phyloP scores from a whole-genome alignment of 2,113 vertebrate species.

The Hypanus sabinus region DNA sequence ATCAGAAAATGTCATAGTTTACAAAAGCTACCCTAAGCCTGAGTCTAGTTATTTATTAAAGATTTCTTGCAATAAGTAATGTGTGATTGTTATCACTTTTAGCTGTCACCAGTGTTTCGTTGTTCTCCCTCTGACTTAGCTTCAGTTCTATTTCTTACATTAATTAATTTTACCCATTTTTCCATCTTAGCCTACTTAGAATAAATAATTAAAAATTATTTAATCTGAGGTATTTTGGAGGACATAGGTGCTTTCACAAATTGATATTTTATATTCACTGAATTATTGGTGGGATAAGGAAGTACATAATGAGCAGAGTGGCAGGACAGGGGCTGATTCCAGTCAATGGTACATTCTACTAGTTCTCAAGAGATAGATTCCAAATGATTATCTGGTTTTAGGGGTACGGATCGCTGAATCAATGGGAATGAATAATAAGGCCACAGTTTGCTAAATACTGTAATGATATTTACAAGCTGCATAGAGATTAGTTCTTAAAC shows the following conservation, averaged over 20 bases:
- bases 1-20: too few relatives aligned
- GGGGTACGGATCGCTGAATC: not conserved
- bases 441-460: not conserved
- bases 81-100: too few relatives aligned
- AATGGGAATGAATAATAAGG: not conserved
- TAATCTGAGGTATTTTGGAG: not conserved
- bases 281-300: not conserved
- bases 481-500: not conserved
- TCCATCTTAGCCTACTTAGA: too few relatives aligned
- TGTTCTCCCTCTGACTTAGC: not conserved
- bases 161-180: not conserved
- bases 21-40: too few relatives aligned
- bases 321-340: not conserved
- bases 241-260: too few relatives aligned
- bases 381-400: not conserved
- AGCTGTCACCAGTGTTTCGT: not conserved
- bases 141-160: not conserved
- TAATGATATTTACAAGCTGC: not conserved
- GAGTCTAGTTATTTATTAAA: too few relatives aligned
- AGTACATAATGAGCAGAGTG: not conserved
- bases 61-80: not conserved
- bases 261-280: not conserved
- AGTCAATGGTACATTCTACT: not conserved
- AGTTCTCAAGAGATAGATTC: not conserved
- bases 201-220: not conserved